Evolutionary conservation across 2,888 invertebrate genomes (phyloP).

Genomic region (Didymodactylos carnosus): DNA sequence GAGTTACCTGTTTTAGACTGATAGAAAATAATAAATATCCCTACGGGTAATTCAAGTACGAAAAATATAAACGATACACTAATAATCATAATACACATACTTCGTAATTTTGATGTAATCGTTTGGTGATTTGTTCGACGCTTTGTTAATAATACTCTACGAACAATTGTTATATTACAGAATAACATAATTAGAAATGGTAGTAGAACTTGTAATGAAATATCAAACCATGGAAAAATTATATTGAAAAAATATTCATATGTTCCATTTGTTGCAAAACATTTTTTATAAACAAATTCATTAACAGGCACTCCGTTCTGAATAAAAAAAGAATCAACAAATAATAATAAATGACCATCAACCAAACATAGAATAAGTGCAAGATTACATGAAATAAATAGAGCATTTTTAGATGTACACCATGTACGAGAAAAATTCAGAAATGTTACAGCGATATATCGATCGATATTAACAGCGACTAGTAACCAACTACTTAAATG

Average conservation of each 20-base stretch:
- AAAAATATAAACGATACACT: slow-evolving; percentile 8
- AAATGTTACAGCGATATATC: slow-evolving; percentile 3
- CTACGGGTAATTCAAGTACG: slow-evolving; percentile 1
- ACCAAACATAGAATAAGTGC: slow-evolving; percentile 1
- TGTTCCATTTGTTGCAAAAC: not conserved
- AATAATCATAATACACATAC: slow-evolving; percentile 10
- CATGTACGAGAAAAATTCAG: slow-evolving; percentile 2
- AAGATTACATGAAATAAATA: not conserved
- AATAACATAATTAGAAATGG: slow-evolving; percentile 9
- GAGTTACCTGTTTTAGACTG: not conserved
- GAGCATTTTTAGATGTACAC: slow-evolving; percentile 3
- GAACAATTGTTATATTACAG: slow-evolving; percentile 8
- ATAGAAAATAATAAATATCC: slow-evolving; percentile 3
- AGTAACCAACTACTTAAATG: slow-evolving; percentile 9
- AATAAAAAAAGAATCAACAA: not conserved
- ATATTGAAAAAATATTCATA: slow-evolving; percentile 4
- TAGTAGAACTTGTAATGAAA: slow-evolving; percentile 5
- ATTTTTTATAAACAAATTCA: slow-evolving; percentile 3
- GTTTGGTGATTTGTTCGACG: slow-evolving; percentile 2
- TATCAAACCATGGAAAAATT: slow-evolving; percentile 8
- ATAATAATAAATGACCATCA: slow-evolving; percentile 2
- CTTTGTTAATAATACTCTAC: slow-evolving; percentile 2
- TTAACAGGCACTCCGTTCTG: not conserved
- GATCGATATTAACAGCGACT: slow-evolving; percentile 9
- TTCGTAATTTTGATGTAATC: not conserved